phyloP scores from a whole-genome alignment of 2,797 vertebrate species.

The Cossypha dichroa region DNA sequence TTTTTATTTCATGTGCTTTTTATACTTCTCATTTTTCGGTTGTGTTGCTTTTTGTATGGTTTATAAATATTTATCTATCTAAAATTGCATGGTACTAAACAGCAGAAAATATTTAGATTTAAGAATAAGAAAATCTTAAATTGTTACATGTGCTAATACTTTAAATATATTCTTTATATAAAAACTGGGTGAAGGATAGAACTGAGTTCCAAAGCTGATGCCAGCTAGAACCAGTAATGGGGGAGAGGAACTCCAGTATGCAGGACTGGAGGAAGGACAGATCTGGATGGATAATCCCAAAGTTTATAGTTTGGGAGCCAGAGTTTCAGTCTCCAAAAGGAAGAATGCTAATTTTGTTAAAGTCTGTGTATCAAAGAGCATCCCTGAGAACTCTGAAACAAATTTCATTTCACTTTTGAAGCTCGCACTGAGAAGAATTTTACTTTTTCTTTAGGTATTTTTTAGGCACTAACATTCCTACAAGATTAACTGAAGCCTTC shows the following conservation, averaged over 20 bases:
- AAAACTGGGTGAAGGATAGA: not conserved
- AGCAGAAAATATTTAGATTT: not conserved
- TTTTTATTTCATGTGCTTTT: not conserved
- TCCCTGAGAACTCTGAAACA: not conserved
- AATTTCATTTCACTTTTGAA: not conserved
- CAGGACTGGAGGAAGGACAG: not conserved
- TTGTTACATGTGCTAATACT: not conserved
- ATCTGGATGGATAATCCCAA: not conserved
- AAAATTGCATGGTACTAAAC: not conserved
- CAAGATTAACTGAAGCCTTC: not conserved
- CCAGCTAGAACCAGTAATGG: not conserved
- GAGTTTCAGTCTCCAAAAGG: not conserved
- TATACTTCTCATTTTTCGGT: not conserved
- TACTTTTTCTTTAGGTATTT: not conserved
- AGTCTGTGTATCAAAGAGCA: not conserved
- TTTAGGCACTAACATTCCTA: not conserved
- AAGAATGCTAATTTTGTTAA: not conserved
- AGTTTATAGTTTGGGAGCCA: not conserved
- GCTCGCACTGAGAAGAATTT: not conserved
- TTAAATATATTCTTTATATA: not conserved
- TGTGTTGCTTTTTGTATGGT: not conserved
- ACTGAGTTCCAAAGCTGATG: not conserved
- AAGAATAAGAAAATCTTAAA: not conserved
- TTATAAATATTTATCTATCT: not conserved
- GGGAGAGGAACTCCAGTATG: not conserved